Evolutionary conservation across 2,797 vertebrate genomes (phyloP).

Genomic region (Pempheris klunzingeri): DNA sequence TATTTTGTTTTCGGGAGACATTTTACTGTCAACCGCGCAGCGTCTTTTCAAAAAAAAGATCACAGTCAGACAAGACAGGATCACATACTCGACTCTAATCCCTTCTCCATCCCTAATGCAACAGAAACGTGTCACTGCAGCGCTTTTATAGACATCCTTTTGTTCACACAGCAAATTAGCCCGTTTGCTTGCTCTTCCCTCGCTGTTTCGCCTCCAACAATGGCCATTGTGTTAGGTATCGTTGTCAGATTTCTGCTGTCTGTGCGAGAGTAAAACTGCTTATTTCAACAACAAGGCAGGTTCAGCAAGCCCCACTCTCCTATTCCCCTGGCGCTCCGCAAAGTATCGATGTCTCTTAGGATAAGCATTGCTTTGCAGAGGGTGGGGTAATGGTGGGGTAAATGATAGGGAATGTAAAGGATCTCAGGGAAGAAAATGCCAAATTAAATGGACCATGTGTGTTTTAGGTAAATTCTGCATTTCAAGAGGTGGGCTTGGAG

Average conservation of each 20-base stretch:
- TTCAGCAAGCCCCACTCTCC: constrained; percentile 33
- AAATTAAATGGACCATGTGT: constrained; percentile 41
- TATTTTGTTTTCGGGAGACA: constrained; percentile 49
- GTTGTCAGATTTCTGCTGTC: constrained; percentile 69
- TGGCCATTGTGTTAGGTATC: constrained; percentile 64
- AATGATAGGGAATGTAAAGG: constrained; percentile 37
- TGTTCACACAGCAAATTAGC: constrained; percentile 74
- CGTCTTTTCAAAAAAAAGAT: constrained; percentile 51
- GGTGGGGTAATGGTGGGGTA: constrained; percentile 41
- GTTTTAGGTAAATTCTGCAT: constrained; percentile 1
- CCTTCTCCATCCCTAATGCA: constrained; percentile 54
- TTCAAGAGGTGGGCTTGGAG: constrained; percentile 4
- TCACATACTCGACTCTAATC: constrained; percentile 61
- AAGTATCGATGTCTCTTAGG: constrained; percentile 62
- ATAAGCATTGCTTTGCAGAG: constrained; percentile 46
- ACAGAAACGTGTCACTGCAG: constrained; percentile 53
- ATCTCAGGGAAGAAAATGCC: constrained; percentile 19
- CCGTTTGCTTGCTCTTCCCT: constrained; percentile 62
- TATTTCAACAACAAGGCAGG: constrained; percentile 67
- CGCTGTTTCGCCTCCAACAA: constrained; percentile 49
- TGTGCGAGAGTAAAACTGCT: constrained; percentile 69
- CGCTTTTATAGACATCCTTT: constrained; percentile 62
- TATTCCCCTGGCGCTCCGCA: constrained; percentile 31
- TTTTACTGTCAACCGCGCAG: constrained; percentile 50
- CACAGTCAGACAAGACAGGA: constrained; percentile 54